Conservation (phyloP, 1,140 invertebrate species). For the Asobara japonica region DNA sequence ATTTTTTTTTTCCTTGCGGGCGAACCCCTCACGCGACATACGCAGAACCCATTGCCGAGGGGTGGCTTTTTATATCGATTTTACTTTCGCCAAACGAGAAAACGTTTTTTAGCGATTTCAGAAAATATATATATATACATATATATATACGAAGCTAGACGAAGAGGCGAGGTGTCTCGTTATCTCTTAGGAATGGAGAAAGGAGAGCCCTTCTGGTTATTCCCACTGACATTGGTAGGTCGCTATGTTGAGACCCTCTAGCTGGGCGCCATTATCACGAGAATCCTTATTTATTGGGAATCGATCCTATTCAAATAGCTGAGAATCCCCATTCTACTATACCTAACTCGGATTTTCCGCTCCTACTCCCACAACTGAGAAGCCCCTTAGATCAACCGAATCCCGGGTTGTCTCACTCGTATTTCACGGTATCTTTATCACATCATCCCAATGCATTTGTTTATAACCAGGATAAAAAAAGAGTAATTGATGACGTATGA, state of each 20-base stretch:
- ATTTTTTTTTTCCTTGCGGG: background rate
- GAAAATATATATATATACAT: too few relatives aligned
- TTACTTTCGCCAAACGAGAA: conserved; percentile 22
- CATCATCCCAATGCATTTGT: background rate
- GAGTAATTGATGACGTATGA: too few relatives aligned
- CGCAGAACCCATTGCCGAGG: conserved; percentile 32
- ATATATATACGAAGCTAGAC: conserved; percentile 27
- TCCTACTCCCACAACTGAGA: background rate
- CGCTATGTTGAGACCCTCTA: conserved; percentile 40
- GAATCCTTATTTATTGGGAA: conserved; percentile 59
- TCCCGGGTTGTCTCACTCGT: background rate
- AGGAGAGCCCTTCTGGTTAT: conserved; percentile 10
- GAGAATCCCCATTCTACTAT: conserved; percentile 24
- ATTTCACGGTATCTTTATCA: background rate
- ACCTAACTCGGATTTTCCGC: conserved; percentile 26
- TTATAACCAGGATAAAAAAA: too few relatives aligned
- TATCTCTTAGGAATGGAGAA: conserved; percentile 52
- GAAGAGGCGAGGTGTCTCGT: conserved; percentile 49
- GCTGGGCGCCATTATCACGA: conserved; percentile 49
- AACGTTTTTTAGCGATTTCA: conserved; percentile 29
- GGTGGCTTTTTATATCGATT: conserved; percentile 23
- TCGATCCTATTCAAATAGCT: conserved; percentile 57
- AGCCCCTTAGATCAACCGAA: conserved; percentile 15
- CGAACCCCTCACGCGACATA: conserved; percentile 9
- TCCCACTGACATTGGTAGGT: conserved; percentile 10